These are phyloP conservation scores for Rhagologus leucostigma DNA, from an alignment of 2,113 vertebrate genomes.

Conservation along the genomic window DNA sequence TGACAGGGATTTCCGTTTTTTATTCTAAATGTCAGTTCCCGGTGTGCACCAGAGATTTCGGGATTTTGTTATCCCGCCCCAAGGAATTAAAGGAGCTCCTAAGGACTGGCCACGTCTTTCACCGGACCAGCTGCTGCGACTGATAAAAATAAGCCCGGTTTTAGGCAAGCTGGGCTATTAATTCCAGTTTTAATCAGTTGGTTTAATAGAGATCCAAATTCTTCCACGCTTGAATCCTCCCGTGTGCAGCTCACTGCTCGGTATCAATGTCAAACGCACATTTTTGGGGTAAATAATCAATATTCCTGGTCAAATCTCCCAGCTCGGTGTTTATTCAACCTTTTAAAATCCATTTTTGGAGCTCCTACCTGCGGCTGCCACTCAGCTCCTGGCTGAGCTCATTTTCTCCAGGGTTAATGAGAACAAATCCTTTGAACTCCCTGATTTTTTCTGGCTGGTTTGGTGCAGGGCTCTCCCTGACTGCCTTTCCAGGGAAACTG, in stretches of 20 bases:
- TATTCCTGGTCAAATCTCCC: background rate
- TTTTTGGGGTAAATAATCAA: background rate
- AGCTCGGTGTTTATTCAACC: background rate
- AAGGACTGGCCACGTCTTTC: background rate
- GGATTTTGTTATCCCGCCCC: background rate
- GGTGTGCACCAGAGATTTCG: rapidly evolving
- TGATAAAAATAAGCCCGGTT: background rate
- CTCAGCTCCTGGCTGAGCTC: background rate
- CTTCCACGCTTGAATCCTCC: background rate
- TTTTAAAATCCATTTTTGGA: background rate
- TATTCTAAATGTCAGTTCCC: background rate
- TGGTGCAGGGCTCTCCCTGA: background rate
- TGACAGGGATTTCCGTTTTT: background rate
- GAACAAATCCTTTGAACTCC: background rate
- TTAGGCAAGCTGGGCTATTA: background rate
- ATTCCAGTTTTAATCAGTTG: background rate
- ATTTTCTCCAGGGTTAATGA: constrained; percentile 34
- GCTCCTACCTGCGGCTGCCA: background rate
- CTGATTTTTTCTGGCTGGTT: background rate
- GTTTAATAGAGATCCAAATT: background rate
- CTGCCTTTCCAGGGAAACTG: background rate
- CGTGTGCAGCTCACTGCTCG: background rate
- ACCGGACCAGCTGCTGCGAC: background rate
- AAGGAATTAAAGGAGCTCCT: background rate
- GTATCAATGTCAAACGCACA: background rate